phyloP scores from a whole-genome alignment of 35 echinoderm and acorn worm species.

The Amphiura filiformis region DNA sequence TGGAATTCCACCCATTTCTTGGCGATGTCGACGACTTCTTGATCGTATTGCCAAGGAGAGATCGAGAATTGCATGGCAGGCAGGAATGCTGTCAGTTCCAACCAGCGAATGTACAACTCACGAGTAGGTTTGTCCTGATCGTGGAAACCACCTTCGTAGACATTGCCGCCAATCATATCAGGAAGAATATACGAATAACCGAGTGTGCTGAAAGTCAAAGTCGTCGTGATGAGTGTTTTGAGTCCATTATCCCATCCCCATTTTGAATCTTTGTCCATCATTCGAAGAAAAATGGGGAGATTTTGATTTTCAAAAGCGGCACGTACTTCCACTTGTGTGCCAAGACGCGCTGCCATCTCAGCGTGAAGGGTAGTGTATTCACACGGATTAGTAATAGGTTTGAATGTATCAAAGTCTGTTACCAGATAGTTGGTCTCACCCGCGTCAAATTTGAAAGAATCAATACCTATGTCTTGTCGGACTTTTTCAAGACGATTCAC shows the following conservation, averaged over 20 bases:
- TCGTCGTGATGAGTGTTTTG: constrained; percentile 86
- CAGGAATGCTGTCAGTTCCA: constrained; percentile 92
- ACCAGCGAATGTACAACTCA: constrained; percentile 90
- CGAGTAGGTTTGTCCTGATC: constrained; percentile 42
- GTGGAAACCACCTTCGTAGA: constrained; percentile 84
- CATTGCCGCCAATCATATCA: constrained; percentile 98
- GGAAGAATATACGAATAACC: constrained; percentile 91
- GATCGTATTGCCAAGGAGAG: constrained; percentile 94
- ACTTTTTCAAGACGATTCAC: constrained; percentile 66
- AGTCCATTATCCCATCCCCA: constrained; percentile 97
- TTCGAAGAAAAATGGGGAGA: constrained; percentile 81
- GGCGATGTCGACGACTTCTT: constrained; percentile 76
- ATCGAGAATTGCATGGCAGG: constrained; percentile 97
- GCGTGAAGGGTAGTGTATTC: constrained; percentile 80
- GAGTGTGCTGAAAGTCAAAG: constrained; percentile 79
- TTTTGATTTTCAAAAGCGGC: constrained; percentile 88
- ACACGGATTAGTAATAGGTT: constrained; percentile 67
- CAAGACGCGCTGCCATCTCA: constrained; percentile 76
- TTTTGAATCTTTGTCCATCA: constrained; percentile 96
- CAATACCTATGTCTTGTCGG: constrained; percentile 53
- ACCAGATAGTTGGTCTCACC: constrained; percentile 92
- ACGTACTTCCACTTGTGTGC: constrained; percentile 77
- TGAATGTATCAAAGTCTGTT: constrained; percentile 47
- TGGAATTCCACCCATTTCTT: constrained; percentile 75
- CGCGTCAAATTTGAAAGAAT: constrained; percentile 96